Evolutionary conservation across 2,797 vertebrate genomes (phyloP).

Genomic region (Lagodon rhomboides): DNA sequence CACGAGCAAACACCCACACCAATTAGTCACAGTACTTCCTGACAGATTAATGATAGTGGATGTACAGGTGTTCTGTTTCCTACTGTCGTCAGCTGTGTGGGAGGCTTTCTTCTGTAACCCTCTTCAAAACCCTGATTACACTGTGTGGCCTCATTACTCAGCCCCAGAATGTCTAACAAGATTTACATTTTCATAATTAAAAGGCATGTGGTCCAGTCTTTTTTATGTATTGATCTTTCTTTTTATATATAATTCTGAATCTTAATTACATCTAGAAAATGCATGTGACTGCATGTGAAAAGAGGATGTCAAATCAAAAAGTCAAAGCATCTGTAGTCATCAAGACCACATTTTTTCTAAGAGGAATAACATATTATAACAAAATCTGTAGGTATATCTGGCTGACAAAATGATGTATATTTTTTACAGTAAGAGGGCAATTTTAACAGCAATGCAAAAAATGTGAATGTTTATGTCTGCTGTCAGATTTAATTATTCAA

Average conservation of each 20-base stretch:
- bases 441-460: neutral
- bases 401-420: neutral
- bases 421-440: neutral
- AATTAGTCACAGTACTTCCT: conserved; percentile 61
- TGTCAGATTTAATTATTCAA: neutral
- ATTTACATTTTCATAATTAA: conserved; percentile 56
- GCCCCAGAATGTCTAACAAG: conserved; percentile 7
- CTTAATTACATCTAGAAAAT: conserved; percentile 17
- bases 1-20: conserved; percentile 28
- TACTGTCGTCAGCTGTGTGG: conserved; percentile 32
- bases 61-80: conserved; percentile 64
- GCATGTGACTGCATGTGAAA: neutral
- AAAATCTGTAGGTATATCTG: neutral
- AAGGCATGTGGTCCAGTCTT: neutral
- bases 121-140: conserved; percentile 70
- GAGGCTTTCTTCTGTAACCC: conserved; percentile 42
- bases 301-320: conserved; percentile 2
- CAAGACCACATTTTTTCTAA: neutral
- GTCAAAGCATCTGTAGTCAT: conserved; percentile 1
- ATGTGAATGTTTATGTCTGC: neutral
- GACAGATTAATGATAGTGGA: conserved; percentile 43
- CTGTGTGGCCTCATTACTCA: conserved; percentile 63
- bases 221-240: no score
- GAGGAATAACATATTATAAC: neutral
- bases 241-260: neutral